Base-by-base conservation (phyloP, 2,797 vertebrate genomes). In the Smutsia gigantea region DNA sequence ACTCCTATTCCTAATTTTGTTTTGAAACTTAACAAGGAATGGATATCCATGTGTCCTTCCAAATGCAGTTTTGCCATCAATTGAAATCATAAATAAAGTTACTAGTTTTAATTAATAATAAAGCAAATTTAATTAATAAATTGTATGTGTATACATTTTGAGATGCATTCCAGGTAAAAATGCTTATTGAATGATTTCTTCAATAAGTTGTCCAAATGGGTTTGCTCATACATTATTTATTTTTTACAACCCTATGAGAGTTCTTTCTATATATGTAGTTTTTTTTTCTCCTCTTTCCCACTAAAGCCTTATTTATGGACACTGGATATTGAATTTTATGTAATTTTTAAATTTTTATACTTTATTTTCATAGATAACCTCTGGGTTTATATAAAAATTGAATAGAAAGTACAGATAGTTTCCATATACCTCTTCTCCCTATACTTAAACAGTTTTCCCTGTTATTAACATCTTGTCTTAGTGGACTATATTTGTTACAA, bases 131-230 rank as follows among this genome's bases (percentile, higher is more conserved):
- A 46, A 46, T 46, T 46, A 46, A 46, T 10, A 46, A 46, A 46
- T 46, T 46, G 12, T 46, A 46, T 46, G 46, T 63, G 4, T 84
- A 39, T 83, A 68, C 21, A 74, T 84, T 90, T 84, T 90, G 27
- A 74, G 14, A 63, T 79, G 11, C 17, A 49, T 69, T 68, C 10
- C 42, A 61, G 27, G 23, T n/a, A 79, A 84, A 90, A 87, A 79
- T 87, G 21, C 49, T 68, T 93, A 64, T 90, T 90, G 51, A 77
- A 25, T 75, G 31, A 49, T 69, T 87, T 90, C 7, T 83, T 94
- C 29, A 90, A 12, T 83, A 64, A 74, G 90, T 25, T 63, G 39
- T 74, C 17, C 77, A 79, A 93, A 82, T 57, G 75, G 25, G 31
- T 83, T 66, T 61, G 15, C 15, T 82, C 27, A 27, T 82, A 10